These are phyloP conservation scores for Isoperla grammatica DNA, from an alignment of 2,888 invertebrate species.

Conservation along the genomic window DNA sequence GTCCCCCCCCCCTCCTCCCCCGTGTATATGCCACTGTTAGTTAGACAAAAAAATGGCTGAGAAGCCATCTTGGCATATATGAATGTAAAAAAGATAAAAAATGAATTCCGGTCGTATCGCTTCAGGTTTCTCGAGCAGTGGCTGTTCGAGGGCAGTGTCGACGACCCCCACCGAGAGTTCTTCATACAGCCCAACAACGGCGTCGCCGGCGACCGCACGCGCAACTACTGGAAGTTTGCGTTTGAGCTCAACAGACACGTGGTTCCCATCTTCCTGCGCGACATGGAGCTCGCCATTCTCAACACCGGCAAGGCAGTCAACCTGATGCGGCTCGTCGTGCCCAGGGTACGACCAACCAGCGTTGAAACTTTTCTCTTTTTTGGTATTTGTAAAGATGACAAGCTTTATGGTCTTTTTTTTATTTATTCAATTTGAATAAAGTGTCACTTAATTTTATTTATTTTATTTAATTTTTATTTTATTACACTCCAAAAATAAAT, in stretches of 20 bases:
- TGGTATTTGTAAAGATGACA: constrained; percentile 1
- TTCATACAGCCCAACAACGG: constrained; percentile 68
- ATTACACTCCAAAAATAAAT: no score
- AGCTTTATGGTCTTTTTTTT: no score
- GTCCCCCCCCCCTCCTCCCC: no score
- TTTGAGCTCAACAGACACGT: constrained; percentile 47
- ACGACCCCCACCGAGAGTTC: constrained; percentile 77
- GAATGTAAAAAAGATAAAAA: no score
- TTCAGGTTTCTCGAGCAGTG: constrained; percentile 44
- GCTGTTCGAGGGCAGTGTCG: constrained; percentile 77
- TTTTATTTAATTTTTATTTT: no score
- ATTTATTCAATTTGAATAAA: no score
- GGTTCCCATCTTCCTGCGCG: constrained; percentile 63
- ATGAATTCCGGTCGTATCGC: no score
- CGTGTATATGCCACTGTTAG: no score
- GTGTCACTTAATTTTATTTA: no score
- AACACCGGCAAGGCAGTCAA: constrained; percentile 70
- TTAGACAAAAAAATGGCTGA: no score
- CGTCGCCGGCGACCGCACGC: constrained; percentile 56
- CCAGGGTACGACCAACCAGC: constrained; percentile 51
- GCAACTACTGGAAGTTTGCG: constrained; percentile 63
- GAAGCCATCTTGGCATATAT: no score
- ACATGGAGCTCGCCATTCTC: constrained; percentile 58
- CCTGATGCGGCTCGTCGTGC: constrained; percentile 62
- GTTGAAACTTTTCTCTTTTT: background rate